Evolutionary conservation across 2,797 vertebrate genomes (phyloP), one percentile per base, ranked within the genome.

Genomic region (Bucorvus abyssinicus): DNA sequence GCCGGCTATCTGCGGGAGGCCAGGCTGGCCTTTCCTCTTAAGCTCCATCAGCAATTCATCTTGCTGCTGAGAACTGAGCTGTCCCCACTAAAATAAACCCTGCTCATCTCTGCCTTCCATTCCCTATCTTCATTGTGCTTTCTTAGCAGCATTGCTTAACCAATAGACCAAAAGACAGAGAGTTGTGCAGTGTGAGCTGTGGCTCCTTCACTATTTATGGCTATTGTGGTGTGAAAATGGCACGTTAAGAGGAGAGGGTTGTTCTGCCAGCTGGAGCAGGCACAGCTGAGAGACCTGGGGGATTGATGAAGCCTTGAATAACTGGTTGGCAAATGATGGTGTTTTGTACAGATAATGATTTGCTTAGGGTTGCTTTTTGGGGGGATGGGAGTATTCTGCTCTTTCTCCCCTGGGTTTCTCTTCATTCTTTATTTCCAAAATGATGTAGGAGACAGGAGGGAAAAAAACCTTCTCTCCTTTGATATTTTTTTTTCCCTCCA

Each of bases 381-480:
- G 36, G 49, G 61, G 52, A 44, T 88, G n/a, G 6, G 49, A 77
- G 8, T 34, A n/a, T 42, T 67, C 14, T 80, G 13, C 4, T 56
- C 7, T 38, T 24, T 78, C 13, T 84, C 9, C 5, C 10, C 67
- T 78, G 16, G 6, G 38, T 82, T 88, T 49, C 20, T 12, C 14
- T 65, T 84, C 11, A 8, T 81, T 81, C 42, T 83, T 12, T 40
- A 7, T 84, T 81, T 76, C 57, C 84, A 69, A 65, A 87, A 50
- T 0, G 1, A 3, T 2, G 0, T 18, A 45, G 0, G 9, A 63
- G 38, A 83, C 27, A 52, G 23, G 22, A 73, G 13, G 69, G 7
- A n/a, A 80, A 83, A 71, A 81, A 36, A 0, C 6, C 12, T 70
- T 52, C 40, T 63, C 11, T 44, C 4, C 14, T 61, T 24, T 14